These are phyloP conservation scores for Remorina albescens DNA, from an alignment of 2,797 vertebrate genomes.

Conservation along the genomic window DNA sequence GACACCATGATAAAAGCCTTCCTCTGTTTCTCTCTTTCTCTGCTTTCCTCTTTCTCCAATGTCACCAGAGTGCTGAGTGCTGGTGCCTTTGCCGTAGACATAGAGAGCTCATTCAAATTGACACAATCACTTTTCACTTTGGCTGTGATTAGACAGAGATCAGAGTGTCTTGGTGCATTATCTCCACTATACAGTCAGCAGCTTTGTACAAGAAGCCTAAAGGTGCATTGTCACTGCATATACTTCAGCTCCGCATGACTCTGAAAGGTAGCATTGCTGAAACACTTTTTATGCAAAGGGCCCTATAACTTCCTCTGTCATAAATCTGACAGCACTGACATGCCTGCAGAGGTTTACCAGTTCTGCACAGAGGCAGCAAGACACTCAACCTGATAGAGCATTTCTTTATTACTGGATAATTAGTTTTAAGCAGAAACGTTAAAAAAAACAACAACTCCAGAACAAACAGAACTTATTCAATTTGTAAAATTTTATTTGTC, in stretches of 20 bases:
- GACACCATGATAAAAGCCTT: constrained; percentile 86
- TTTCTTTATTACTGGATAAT: constrained; percentile 36
- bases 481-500: constrained; percentile 33
- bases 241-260: constrained; percentile 11
- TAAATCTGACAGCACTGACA: constrained; percentile 55
- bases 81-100: constrained; percentile 73
- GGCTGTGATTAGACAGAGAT: constrained; percentile 76
- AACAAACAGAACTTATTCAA: constrained; percentile 33
- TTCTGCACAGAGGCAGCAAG: constrained; percentile 9
- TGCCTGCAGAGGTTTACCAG: constrained; percentile 21
- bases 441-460: constrained; percentile 9
- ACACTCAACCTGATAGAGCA: constrained; percentile 38
- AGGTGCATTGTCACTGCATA: constrained; percentile 26
- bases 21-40: constrained; percentile 81
- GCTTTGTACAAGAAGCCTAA: constrained; percentile 36
- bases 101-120: constrained; percentile 84
- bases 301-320: constrained; percentile 41
- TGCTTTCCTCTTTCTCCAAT: constrained; percentile 79
- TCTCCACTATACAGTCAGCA: constrained; percentile 57
- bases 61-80: constrained; percentile 82
- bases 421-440: constrained; percentile 16
- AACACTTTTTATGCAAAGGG: constrained; percentile 29
- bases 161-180: constrained; percentile 65
- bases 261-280: constrained; percentile 18
- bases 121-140: constrained; percentile 83